Conservation (phyloP, 2,888 invertebrate species). For the Ophion obscuratus region DNA sequence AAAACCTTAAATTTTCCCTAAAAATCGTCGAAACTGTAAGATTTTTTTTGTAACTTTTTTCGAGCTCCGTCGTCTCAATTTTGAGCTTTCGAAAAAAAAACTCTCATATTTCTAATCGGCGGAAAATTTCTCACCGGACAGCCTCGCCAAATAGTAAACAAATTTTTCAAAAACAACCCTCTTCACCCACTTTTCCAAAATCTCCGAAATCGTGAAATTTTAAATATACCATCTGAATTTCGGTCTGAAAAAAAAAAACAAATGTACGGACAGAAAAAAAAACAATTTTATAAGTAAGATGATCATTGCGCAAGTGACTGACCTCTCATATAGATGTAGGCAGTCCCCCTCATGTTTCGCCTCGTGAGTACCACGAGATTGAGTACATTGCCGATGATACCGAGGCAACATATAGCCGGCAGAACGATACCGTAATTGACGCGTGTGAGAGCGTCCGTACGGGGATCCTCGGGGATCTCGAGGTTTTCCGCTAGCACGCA, state of each 20-base stretch:
- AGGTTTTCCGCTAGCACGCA: conserved; percentile 74
- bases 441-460: conserved; percentile 86
- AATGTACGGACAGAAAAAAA: neutral
- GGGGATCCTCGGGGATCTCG: conserved; percentile 85
- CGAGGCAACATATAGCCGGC: conserved; percentile 89
- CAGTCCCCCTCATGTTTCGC: conserved; percentile 91
- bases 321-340: conserved; percentile 93
- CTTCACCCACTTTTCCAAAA: too few species aligned
- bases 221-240: neutral
- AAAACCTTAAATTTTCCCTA: too few species aligned
- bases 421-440: conserved; percentile 89
- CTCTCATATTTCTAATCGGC: too few species aligned
- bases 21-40: too few species aligned
- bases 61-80: too few species aligned
- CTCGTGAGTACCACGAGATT: conserved; percentile 92
- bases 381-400: conserved; percentile 91
- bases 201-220: too few species aligned
- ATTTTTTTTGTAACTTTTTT: too few species aligned
- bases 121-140: too few species aligned
- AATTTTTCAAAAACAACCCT: too few species aligned
- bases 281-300: neutral
- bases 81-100: too few species aligned
- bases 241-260: too few species aligned
- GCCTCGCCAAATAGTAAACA: too few species aligned
- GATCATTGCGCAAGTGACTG: conserved; percentile 77